A percentile compares a stretch with the other conserved stretches of the same genome.
Conservation (phyloP, 2,888 invertebrate species). For the Encarsia formosa region DNA sequence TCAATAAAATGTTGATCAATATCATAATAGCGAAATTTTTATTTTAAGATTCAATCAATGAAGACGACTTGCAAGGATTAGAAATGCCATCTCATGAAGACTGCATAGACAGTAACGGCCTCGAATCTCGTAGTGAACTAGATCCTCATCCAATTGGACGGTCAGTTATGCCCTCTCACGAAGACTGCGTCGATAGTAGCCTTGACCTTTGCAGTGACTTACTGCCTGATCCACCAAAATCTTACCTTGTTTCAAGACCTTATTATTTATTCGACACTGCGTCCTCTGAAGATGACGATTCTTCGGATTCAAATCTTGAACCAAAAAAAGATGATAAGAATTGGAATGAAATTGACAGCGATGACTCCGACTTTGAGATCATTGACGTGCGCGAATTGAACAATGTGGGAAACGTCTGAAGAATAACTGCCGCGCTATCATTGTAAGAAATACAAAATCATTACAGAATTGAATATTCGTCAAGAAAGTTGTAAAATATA, state of each 20-base stretch:
- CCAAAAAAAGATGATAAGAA: conserved; percentile 26
- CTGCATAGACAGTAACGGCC: conserved; percentile 43
- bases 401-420: conserved; percentile 25
- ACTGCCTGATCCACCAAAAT: too few relatives aligned
- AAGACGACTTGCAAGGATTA: conserved; percentile 40
- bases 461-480: background rate
- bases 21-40: too few relatives aligned
- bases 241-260: too few relatives aligned
- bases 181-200: conserved; percentile 42
- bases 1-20: too few relatives aligned
- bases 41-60: conserved; percentile 42
- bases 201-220: too few relatives aligned
- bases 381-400: conserved; percentile 44
- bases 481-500: background rate
- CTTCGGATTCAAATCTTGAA: conserved; percentile 39
- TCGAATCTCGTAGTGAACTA: conserved; percentile 48
- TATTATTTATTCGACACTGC: conserved; percentile 43
- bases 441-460: background rate
- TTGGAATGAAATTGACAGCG: conserved; percentile 40
- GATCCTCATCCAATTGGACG: too few relatives aligned
- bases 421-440: too few relatives aligned
- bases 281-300: conserved; percentile 35
- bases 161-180: too few relatives aligned
- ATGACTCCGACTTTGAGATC: conserved; percentile 48
- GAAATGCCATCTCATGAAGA: conserved; percentile 50